Evolutionary conservation across 2,113 vertebrate species (phyloP).

Genomic region (Atrichornis clamosus): DNA sequence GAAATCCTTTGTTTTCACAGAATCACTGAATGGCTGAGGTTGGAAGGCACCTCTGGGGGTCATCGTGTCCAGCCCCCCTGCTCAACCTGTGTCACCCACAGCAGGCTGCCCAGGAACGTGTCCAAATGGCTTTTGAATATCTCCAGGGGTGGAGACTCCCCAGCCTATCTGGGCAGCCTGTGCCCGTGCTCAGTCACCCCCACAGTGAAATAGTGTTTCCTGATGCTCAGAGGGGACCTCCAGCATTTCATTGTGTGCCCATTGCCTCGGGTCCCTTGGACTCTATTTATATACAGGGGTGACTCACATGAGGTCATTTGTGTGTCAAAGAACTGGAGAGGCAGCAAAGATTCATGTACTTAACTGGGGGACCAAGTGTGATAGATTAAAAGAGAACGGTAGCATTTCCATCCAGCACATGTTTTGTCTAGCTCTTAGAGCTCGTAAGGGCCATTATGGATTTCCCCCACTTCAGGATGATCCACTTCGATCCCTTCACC

Average conservation of each 20-base stretch:
- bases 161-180: not conserved
- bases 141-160: not conserved
- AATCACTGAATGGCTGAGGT: not conserved
- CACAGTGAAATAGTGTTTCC: not conserved
- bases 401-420: not conserved
- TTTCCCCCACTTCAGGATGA: not conserved
- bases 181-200: fast-evolving
- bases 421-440: not conserved
- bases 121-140: not conserved
- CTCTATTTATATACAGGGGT: fast-evolving
- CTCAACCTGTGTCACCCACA: not conserved
- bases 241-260: not conserved
- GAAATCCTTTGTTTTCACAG: not conserved
- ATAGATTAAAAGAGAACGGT: not conserved
- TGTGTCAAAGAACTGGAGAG: not conserved
- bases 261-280: not conserved
- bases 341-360: not conserved
- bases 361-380: not conserved
- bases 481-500: not conserved
- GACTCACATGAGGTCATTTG: not conserved
- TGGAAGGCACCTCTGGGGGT: not conserved
- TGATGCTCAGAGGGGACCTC: not conserved
- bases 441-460: not conserved
- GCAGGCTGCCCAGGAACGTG: not conserved
- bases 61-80: not conserved